Evolutionary conservation across 2,797 vertebrate genomes (phyloP).

Genomic region (Molossus alvarezi): DNA sequence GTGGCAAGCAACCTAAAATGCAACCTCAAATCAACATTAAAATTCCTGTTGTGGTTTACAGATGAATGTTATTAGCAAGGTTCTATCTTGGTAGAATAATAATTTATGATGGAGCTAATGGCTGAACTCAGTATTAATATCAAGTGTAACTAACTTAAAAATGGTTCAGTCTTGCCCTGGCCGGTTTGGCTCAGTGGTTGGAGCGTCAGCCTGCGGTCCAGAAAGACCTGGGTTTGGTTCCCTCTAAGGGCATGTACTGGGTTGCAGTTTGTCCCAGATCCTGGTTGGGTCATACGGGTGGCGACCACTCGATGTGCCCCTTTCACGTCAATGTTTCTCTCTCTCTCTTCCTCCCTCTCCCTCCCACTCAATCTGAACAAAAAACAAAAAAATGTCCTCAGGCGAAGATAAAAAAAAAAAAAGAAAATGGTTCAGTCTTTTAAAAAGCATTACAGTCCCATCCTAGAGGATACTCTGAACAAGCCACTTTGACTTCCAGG

Average conservation of each 20-base stretch:
- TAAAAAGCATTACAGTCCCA: not conserved
- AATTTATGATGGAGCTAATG: not conserved
- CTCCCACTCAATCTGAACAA: no score
- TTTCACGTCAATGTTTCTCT: no score
- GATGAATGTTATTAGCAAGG: not conserved
- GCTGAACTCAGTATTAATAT: not conserved
- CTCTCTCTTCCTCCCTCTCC: no score
- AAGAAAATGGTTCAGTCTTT: not conserved
- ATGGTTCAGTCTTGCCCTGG: not conserved
- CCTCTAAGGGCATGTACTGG: no score
- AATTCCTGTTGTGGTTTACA: not conserved
- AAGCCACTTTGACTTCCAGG: not conserved
- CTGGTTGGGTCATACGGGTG: no score
- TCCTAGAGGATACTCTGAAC: not conserved
- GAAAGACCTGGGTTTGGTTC: no score
- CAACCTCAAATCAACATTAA: not conserved
- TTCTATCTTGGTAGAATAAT: not conserved
- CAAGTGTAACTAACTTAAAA: conserved; percentile 4
- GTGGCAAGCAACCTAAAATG: not conserved
- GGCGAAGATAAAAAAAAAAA: no score
- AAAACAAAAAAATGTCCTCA: no score
- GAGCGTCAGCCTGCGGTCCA: no score
- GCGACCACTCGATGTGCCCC: no score
- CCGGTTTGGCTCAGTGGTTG: no score
- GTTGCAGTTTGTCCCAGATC: no score